Base-by-base conservation (phyloP, 2,113 vertebrate species). In the Edolisoma coerulescens region DNA sequence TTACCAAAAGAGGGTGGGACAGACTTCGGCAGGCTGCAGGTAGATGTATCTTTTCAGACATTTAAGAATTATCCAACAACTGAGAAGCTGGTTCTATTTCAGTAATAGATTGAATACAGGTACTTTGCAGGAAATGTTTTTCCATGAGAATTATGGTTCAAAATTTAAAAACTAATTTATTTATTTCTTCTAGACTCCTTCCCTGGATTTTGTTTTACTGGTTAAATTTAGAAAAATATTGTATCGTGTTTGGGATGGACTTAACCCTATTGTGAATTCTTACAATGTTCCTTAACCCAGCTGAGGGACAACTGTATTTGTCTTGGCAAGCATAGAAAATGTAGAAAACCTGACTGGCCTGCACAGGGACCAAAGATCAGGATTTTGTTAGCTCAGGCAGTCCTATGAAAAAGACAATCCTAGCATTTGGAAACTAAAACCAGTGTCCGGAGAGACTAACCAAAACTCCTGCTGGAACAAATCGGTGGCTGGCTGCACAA, bases 401-500 rank as follows among this genome's bases (percentile, higher is more conserved):
- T n/a, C 28, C 39, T 60, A 27, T 0, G 0, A 70, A 39, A 39
- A 49, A 4, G 9, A 32, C 44, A 75, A 4, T 39, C 21, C 10
- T 52, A 50, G 10, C 1, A 24, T 30, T 3, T 50, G 12, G 42
- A 67, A 67, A 70, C 10, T 30, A 57, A 37, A 79, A 37, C 5
- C 28, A 54, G 3, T 1, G 13, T 6, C 18, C 11, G 20, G 24
- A 54, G 12, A 5, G 18, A 84, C 16, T 33, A 87, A 76, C 3
- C 45, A 71, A 67, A 92, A 69, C 12, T 23, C 17, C 22, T 27
- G 33, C 76, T 59, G 32, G 32, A 87, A 68, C 47, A 53, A 45
- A 71, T 16, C 6, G 2, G 20, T 2, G 10, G 22, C 22, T 1
- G 3, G 41, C n/a, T 6, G 4, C 32, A 14, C 0, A 0, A 71